These are phyloP conservation scores for Potamilus streckersoni DNA, from an alignment of 1,140 invertebrate genomes.

Conservation along the genomic window DNA sequence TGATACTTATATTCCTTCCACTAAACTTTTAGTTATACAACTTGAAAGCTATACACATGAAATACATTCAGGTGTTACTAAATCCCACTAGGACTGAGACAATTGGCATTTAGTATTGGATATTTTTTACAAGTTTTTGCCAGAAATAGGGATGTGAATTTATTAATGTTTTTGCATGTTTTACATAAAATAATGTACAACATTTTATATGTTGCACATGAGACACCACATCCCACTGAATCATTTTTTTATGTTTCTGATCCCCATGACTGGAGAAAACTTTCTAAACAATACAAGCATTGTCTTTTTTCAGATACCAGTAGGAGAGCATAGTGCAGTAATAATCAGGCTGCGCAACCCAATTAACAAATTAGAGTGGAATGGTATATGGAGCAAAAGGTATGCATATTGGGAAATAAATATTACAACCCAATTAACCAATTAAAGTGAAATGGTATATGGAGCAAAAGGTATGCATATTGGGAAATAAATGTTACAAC, in stretches of 20 bases:
- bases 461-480: slow-evolving; percentile 65
- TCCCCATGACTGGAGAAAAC: too few relatives aligned
- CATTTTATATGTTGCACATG: too few relatives aligned
- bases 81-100: too few relatives aligned
- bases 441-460: slow-evolving; percentile 78
- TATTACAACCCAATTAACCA: slow-evolving; percentile 70
- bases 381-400: slow-evolving; percentile 74
- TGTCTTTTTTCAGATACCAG: slow-evolving; percentile 34
- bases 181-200: slow-evolving; percentile 42
- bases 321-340: slow-evolving; percentile 36
- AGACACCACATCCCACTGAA: too few relatives aligned
- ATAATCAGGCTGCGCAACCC: slow-evolving; percentile 73
- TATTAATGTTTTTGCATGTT: neutral
- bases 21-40: too few relatives aligned
- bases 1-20: too few relatives aligned
- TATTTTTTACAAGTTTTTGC: too few relatives aligned
- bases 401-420: slow-evolving; percentile 14
- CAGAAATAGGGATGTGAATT: neutral
- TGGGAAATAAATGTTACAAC: neutral
- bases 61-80: too few relatives aligned
- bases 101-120: too few relatives aligned
- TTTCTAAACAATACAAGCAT: too few relatives aligned
- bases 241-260: too few relatives aligned
- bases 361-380: slow-evolving; percentile 77
- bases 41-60: too few relatives aligned